Conservation (phyloP, 2,113 vertebrate species). For the Actenoides lindsayi region DNA sequence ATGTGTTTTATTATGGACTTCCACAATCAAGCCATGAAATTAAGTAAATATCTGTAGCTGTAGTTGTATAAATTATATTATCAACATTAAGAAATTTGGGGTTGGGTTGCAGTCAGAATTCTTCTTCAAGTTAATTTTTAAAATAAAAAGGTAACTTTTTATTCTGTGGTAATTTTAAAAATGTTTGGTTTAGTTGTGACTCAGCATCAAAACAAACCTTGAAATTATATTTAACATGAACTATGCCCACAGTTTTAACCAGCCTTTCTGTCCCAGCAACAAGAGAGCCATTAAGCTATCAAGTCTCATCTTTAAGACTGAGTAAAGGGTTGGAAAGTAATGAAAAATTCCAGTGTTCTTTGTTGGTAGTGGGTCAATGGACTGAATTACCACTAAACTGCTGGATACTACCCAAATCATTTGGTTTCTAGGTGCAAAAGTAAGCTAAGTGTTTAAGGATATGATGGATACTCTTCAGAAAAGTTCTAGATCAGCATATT, state of each 20-base stretch:
- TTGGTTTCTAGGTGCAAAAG: background rate
- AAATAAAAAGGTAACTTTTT: background rate
- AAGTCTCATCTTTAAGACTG: background rate
- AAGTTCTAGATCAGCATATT: background rate
- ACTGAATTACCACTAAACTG: background rate
- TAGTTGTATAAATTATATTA: background rate
- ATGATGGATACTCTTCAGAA: background rate
- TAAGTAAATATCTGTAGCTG: background rate
- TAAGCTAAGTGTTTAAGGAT: background rate
- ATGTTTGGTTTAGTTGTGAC: background rate
- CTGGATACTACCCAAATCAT: background rate
- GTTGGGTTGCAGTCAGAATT: background rate
- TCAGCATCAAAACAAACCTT: background rate
- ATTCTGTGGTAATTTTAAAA: background rate
- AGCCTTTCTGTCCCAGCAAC: background rate
- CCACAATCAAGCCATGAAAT: background rate
- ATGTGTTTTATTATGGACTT: slow-evolving; percentile 32
- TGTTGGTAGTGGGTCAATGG: background rate
- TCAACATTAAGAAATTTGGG: background rate
- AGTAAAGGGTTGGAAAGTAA: background rate
- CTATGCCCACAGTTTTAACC: background rate
- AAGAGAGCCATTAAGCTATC: background rate
- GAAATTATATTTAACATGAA: background rate
- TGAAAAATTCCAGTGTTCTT: background rate
- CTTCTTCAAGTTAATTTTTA: background rate